A percentile compares a stretch with the other conserved stretches of the same genome.
phyloP scores from a whole-genome alignment of 2,113 vertebrate species.

The Oreochromis spilurus region DNA sequence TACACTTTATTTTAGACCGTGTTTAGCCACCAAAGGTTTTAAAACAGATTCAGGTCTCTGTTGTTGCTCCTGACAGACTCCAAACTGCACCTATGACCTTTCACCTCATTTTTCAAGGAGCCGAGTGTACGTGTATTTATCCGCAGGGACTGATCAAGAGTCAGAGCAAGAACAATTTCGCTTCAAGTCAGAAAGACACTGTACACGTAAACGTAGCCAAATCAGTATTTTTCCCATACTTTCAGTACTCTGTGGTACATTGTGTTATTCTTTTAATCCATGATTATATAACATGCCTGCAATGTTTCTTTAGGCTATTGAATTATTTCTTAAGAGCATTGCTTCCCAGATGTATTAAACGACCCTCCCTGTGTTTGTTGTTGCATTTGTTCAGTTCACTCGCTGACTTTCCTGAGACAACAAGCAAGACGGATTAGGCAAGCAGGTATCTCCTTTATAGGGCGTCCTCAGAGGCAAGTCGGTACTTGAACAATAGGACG shows the following conservation, averaged over 20 bases:
- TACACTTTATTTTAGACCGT: not conserved
- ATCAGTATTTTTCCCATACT: not conserved
- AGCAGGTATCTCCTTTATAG: slow-evolving; percentile 48
- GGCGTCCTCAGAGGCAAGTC: slow-evolving; percentile 56
- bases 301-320: not conserved
- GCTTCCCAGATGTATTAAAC: slow-evolving; percentile 14
- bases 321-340: not conserved
- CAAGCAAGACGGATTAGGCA: slow-evolving; percentile 37
- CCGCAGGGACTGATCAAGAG: not conserved
- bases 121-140: not conserved
- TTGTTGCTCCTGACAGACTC: not conserved
- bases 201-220: not conserved
- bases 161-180: not conserved
- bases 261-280: not conserved
- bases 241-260: not conserved
- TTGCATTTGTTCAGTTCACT: slow-evolving; percentile 40
- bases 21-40: not conserved
- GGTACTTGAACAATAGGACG: slow-evolving; percentile 61
- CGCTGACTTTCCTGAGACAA: slow-evolving; percentile 16
- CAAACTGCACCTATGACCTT: slow-evolving; percentile 7
- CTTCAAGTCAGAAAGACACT: not conserved
- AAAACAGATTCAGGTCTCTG: not conserved
- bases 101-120: slow-evolving; percentile 12
- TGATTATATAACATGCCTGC: not conserved
- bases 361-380: slow-evolving; percentile 22